Conservation (phyloP, 2,888 invertebrate species). For the Tyria jacobaeae region DNA sequence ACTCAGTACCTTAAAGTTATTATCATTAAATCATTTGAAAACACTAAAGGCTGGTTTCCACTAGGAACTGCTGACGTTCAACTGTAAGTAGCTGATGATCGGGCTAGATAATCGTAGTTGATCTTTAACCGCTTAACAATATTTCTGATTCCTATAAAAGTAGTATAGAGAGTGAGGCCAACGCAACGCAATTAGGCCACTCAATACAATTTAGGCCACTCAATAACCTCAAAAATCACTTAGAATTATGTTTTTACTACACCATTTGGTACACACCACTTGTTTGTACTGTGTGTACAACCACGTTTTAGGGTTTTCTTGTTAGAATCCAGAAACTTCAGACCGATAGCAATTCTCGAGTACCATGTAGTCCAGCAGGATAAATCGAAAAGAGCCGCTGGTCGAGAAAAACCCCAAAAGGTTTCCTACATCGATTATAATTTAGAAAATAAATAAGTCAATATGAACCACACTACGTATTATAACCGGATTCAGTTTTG, state of each 20-base stretch:
- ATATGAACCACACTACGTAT: conserved; percentile 13
- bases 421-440: conserved; percentile 45
- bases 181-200: too few species aligned
- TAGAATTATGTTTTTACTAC: too few species aligned
- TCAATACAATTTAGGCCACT: too few species aligned
- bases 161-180: neutral
- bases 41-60: conserved; percentile 8
- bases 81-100: neutral
- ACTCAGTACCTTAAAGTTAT: too few species aligned
- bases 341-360: conserved; percentile 52
- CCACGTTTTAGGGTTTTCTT: neutral
- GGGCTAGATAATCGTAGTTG: neutral
- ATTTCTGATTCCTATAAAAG: neutral
- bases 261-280: neutral
- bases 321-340: conserved; percentile 3
- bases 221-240: too few species aligned
- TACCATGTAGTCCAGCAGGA: conserved; percentile 50
- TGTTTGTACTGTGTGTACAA: neutral
- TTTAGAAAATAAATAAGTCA: conserved; percentile 42
- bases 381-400: conserved; percentile 54
- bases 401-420: conserved; percentile 31
- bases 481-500: neutral
- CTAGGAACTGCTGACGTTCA: too few species aligned
- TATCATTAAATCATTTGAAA: conserved; percentile 25
- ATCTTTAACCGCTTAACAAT: neutral